Percentiles rank a stretch among this genome's conserved stretches.
These are phyloP conservation scores for Rhinolophus ferrumequinum DNA, from an alignment of 2,113 vertebrate species.

Conservation along the genomic window DNA sequence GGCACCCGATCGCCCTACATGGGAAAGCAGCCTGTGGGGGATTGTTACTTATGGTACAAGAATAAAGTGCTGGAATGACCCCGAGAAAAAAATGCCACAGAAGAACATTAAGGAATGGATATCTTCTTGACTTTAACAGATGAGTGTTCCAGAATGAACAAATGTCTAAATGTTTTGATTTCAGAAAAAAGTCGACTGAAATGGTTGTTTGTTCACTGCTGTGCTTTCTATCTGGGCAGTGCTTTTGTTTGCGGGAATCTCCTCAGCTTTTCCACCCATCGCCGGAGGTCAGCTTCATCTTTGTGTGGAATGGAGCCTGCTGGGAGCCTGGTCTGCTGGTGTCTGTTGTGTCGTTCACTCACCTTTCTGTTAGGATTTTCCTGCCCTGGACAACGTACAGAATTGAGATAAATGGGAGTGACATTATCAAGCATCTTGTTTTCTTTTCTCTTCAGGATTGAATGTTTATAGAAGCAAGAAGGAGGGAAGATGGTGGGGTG, in stretches of 20 bases:
- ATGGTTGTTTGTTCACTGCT: fast-evolving
- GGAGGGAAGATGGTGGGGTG: fast-evolving
- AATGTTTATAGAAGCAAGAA: not conserved
- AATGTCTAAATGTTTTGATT: not conserved
- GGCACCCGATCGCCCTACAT: too few species aligned
- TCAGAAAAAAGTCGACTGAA: not conserved
- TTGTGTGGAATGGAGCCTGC: fast-evolving
- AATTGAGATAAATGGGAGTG: too few species aligned
- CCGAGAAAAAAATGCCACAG: not conserved
- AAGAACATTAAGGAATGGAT: not conserved
- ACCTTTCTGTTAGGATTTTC: not conserved
- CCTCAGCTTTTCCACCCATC: fast-evolving
- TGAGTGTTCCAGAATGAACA: not conserved
- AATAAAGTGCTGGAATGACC: not conserved
- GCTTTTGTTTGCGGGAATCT: not conserved
- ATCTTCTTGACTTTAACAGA: not conserved
- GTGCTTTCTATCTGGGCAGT: fast-evolving
- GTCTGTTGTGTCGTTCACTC: fast-evolving
- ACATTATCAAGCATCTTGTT: not conserved
- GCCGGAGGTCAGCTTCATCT: fast-evolving
- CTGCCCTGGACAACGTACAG: fast-evolving
- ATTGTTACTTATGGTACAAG: not conserved
- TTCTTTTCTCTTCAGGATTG: not conserved
- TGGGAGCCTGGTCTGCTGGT: too few species aligned
- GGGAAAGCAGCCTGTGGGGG: not conserved